Conservation (phyloP, 2,797 vertebrate species). For the Eptatretus atami region DNA sequence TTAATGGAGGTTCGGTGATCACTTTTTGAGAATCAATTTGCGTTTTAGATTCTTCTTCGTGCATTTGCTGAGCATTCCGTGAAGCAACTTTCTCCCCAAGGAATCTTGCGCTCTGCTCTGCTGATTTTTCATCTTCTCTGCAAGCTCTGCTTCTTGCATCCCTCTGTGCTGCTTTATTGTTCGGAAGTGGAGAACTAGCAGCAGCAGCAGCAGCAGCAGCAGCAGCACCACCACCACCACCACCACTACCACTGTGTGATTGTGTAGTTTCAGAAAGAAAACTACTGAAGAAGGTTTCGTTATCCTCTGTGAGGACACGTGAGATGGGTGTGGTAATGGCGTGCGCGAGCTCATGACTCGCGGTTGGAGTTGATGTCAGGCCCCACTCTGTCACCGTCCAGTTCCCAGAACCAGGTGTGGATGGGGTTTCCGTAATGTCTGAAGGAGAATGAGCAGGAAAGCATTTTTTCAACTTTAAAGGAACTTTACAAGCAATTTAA, state of each 20-base stretch:
- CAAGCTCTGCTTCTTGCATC: no score
- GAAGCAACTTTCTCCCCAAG: background rate
- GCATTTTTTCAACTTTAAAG: no score
- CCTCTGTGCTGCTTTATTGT: background rate
- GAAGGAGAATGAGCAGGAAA: no score
- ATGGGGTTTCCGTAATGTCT: no score
- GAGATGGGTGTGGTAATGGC: constrained; percentile 86
- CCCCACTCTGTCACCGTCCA: background rate
- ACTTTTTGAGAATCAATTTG: constrained; percentile 14
- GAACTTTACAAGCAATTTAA: no score
- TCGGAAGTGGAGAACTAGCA: background rate
- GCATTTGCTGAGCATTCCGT: no score
- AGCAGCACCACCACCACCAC: background rate
- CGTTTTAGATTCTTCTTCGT: no score
- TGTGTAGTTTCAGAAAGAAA: constrained; percentile 25
- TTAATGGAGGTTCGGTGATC: constrained; percentile 54
- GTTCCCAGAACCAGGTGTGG: no score
- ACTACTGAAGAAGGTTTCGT: constrained; percentile 80
- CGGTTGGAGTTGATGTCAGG: background rate
- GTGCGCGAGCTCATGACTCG: constrained; percentile 15
- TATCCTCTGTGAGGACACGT: constrained; percentile 63
- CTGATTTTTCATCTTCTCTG: background rate
- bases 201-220: background rate
- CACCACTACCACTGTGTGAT: no score
- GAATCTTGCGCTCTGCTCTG: background rate